phyloP scores from a whole-genome alignment of 2,888 invertebrate genomes.

The Meloe dianella region DNA sequence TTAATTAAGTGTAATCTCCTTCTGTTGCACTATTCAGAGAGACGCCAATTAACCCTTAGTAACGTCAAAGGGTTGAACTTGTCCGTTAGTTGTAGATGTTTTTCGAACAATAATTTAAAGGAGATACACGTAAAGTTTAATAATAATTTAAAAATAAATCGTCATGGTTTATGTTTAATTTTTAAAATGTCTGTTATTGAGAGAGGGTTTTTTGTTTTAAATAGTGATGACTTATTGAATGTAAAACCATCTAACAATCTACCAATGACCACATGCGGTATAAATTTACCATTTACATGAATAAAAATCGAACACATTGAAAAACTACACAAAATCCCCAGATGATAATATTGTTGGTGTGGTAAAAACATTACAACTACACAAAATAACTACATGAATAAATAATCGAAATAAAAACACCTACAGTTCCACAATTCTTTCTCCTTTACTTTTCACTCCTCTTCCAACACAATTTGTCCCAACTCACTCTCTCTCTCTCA shows the following conservation, averaged over 20 bases:
- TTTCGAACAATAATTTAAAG: background rate
- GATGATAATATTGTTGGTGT: background rate
- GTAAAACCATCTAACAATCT: too few species aligned
- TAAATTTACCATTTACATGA: background rate
- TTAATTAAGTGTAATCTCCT: background rate
- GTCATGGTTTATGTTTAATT: too few species aligned
- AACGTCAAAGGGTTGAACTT: background rate
- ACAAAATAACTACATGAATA: background rate
- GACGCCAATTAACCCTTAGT: background rate
- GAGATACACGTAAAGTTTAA: too few species aligned
- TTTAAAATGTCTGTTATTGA: background rate
- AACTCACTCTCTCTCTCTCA: background rate
- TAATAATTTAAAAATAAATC: too few species aligned
- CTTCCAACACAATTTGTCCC: background rate
- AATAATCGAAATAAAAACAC: background rate
- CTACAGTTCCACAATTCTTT: too few species aligned
- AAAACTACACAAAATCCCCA: background rate
- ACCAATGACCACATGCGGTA: background rate
- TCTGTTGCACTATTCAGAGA: background rate
- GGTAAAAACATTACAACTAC: background rate
- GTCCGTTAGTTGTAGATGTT: background rate
- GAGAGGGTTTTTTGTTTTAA: background rate
- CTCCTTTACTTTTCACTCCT: too few species aligned
- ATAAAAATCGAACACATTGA: background rate
- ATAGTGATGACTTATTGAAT: background rate